A percentile compares a stretch with the other conserved stretches of the same genome.
Evolutionary conservation across 2,113 vertebrate species (phyloP).

Genomic region (Copsychus sechellarum): DNA sequence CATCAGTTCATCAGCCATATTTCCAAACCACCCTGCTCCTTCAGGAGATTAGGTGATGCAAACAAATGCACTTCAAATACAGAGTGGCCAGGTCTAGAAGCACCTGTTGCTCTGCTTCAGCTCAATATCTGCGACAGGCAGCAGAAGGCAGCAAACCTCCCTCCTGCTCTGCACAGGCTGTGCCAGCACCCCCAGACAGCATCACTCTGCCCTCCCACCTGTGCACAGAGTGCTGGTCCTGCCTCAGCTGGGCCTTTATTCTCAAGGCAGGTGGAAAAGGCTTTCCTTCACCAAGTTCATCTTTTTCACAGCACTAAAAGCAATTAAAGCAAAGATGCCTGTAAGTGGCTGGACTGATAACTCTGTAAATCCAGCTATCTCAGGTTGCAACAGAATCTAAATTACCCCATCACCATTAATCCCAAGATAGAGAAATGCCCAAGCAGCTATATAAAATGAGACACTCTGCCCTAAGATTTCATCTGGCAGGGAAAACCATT

Average conservation of each 20-base stretch:
- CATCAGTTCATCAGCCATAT: neutral
- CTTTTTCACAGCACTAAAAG: neutral
- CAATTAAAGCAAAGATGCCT: neutral
- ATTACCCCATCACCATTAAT: conserved; percentile 39
- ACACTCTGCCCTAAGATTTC: neutral
- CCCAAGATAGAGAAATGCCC: neutral
- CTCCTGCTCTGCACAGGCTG: neutral
- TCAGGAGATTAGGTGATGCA: neutral
- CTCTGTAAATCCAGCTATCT: conserved; percentile 14
- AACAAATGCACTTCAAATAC: neutral
- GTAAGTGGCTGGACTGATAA: neutral
- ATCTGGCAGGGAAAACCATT: conserved; percentile 7
- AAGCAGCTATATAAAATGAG: conserved; percentile 8
- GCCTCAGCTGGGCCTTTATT: neutral
- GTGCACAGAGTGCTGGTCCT: neutral
- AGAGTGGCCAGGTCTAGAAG: neutral
- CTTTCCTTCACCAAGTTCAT: neutral
- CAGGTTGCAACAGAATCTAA: conserved; percentile 11
- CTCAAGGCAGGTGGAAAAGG: neutral
- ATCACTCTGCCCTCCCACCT: neutral
- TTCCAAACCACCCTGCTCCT: neutral
- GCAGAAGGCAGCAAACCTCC: neutral
- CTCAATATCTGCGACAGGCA: neutral
- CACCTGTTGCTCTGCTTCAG: neutral
- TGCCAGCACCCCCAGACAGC: neutral